phyloP scores from a whole-genome alignment of 2,113 vertebrate species.

The Bombycilla garrulus region DNA sequence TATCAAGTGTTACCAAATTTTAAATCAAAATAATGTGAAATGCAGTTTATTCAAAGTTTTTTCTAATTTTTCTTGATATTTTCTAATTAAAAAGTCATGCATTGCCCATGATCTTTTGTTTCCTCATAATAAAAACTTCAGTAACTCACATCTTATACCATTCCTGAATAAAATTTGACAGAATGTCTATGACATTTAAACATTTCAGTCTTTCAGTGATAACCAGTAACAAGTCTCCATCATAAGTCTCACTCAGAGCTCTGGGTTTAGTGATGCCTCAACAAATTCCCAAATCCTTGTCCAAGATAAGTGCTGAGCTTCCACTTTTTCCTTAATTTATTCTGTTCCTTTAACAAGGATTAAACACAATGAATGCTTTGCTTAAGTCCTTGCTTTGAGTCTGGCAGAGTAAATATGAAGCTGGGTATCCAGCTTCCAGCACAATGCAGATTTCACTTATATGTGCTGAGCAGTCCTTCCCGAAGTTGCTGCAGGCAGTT shows the following conservation, averaged over 20 bases:
- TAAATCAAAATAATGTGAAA: not conserved
- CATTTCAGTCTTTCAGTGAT: not conserved
- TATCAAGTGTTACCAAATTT: not conserved
- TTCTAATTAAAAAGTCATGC: not conserved
- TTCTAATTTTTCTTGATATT: not conserved
- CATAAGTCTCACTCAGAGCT: not conserved
- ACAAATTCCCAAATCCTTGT: not conserved
- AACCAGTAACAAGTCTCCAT: not conserved
- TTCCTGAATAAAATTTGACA: not conserved
- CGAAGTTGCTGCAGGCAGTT: not conserved
- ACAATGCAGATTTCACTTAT: not conserved
- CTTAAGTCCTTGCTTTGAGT: not conserved
- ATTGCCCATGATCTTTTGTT: not conserved
- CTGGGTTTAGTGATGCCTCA: not conserved
- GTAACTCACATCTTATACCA: not conserved
- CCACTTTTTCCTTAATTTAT: not conserved
- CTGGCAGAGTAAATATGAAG: not conserved
- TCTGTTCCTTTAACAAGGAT: not conserved
- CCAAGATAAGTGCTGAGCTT: not conserved
- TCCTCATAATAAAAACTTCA: not conserved
- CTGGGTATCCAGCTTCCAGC: fast-evolving
- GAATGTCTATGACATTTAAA: not conserved
- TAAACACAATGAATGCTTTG: not conserved
- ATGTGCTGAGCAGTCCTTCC: not conserved
- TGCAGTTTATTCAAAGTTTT: not conserved